These are phyloP conservation scores for Pseudotriccus pelzelni DNA, from an alignment of 2,797 vertebrate genomes.

Conservation along the genomic window DNA sequence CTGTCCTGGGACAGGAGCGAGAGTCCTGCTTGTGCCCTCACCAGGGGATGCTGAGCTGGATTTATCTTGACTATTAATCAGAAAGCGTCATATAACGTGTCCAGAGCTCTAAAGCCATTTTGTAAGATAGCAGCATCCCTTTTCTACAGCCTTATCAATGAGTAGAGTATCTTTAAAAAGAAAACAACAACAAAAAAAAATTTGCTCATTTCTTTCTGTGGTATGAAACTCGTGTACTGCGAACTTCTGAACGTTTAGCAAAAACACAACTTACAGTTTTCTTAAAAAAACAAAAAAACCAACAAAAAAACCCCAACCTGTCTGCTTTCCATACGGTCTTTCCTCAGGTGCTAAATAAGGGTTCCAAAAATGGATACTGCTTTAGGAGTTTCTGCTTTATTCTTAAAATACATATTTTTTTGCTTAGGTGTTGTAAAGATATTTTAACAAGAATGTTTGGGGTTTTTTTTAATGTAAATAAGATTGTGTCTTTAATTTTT, in stretches of 20 bases:
- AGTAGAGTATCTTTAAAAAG: constrained; percentile 27
- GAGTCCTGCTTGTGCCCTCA: not conserved
- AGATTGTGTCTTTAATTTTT: constrained; percentile 65
- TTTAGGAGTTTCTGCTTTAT: constrained; percentile 74
- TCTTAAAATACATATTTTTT: constrained; percentile 71
- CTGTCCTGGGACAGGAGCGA: not conserved
- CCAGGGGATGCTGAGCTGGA: not conserved
- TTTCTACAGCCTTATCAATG: constrained; percentile 70
- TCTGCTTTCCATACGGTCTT: constrained; percentile 64
- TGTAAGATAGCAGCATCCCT: constrained; percentile 64
- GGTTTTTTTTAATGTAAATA: constrained; percentile 72
- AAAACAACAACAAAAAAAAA: not conserved
- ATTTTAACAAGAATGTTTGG: constrained; percentile 61
- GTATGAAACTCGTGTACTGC: constrained; percentile 44
- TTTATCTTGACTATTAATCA: constrained; percentile 50
- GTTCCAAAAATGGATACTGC: constrained; percentile 74
- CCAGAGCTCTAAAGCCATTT: constrained; percentile 73
- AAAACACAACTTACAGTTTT: constrained; percentile 33
- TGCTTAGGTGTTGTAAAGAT: constrained; percentile 71
- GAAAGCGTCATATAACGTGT: not conserved
- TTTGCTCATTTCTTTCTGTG: constrained; percentile 26
- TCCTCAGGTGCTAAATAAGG: constrained; percentile 79
- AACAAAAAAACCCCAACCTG: not conserved
- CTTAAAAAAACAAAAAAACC: not conserved
- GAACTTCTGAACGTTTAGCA: constrained; percentile 36